Percentiles rank a stretch among this genome's conserved stretches.
Conservation (phyloP, 2,113 vertebrate species). For the Coreoperca whiteheadi region DNA sequence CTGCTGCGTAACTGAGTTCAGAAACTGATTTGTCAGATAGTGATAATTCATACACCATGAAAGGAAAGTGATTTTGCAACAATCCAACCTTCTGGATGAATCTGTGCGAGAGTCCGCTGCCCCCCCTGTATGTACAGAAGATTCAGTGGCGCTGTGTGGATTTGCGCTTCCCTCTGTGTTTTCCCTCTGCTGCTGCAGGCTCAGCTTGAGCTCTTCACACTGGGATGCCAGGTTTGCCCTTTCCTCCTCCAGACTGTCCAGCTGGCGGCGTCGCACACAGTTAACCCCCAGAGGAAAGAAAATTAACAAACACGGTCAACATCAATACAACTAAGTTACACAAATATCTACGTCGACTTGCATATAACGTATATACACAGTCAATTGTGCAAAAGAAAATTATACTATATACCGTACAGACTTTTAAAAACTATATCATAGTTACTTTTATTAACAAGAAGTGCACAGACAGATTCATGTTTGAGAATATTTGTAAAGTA, state of each 20-base stretch:
- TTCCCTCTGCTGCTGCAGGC: constrained; percentile 82
- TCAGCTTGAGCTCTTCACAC: constrained; percentile 87
- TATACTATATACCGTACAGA: neutral
- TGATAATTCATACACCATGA: neutral
- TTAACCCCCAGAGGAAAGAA: neutral
- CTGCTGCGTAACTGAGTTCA: neutral
- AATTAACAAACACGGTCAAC: neutral
- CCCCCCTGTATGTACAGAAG: neutral
- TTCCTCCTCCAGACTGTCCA: constrained; percentile 84
- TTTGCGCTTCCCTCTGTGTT: neutral
- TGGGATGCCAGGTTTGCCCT: constrained; percentile 82
- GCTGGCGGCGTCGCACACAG: constrained; percentile 69
- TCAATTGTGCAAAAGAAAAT: neutral
- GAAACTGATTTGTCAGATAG: neutral
- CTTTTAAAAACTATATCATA: too few relatives aligned
- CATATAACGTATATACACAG: neutral
- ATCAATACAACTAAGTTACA: neutral
- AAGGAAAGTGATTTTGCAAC: neutral
- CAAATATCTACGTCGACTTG: neutral
- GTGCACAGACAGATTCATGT: neutral
- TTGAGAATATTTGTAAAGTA: neutral
- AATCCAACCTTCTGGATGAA: constrained; percentile 54
- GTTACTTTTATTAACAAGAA: neutral
- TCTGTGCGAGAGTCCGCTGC: neutral
- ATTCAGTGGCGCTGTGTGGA: neutral